Conservation (phyloP, 2,113 vertebrate species). For the Thinocorus orbignyianus region DNA sequence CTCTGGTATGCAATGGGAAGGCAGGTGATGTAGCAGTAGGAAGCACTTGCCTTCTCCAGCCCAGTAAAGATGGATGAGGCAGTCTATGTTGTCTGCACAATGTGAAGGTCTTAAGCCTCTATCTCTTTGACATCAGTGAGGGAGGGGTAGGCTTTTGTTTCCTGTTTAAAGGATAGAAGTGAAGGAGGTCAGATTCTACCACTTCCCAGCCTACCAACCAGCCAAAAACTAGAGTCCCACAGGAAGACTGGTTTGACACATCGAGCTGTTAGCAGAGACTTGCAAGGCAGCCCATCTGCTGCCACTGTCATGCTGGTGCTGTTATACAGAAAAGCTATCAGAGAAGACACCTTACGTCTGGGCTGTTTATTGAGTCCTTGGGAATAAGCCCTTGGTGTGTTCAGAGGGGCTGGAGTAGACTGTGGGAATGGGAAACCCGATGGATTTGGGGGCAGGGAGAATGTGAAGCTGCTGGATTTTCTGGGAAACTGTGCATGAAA, state of each 20-base stretch:
- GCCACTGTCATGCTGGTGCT: not conserved
- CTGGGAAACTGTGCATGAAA: conserved; percentile 58
- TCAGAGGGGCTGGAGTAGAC: not conserved
- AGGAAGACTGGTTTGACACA: not conserved
- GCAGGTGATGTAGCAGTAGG: not conserved
- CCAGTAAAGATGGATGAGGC: not conserved
- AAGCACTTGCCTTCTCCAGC: not conserved
- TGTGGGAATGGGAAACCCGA: conserved; percentile 37
- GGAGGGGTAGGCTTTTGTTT: not conserved
- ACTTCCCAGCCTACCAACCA: not conserved
- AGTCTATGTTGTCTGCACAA: not conserved
- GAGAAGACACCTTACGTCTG: not conserved
- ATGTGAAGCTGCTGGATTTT: conserved; percentile 52
- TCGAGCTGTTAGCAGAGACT: not conserved
- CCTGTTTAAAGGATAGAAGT: not conserved
- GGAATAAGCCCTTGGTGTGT: not conserved
- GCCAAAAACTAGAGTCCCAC: not conserved
- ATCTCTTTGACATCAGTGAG: not conserved
- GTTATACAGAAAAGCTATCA: not conserved
- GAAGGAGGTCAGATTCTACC: not conserved
- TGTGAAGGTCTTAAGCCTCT: not conserved
- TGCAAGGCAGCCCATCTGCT: not conserved
- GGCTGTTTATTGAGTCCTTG: not conserved
- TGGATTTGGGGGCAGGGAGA: conserved; percentile 55
- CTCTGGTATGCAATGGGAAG: not conserved